A percentile compares a stretch with the other conserved stretches of the same genome.
Conservation (phyloP, 2,113 vertebrate genomes). For the Lampris megalopsis region DNA sequence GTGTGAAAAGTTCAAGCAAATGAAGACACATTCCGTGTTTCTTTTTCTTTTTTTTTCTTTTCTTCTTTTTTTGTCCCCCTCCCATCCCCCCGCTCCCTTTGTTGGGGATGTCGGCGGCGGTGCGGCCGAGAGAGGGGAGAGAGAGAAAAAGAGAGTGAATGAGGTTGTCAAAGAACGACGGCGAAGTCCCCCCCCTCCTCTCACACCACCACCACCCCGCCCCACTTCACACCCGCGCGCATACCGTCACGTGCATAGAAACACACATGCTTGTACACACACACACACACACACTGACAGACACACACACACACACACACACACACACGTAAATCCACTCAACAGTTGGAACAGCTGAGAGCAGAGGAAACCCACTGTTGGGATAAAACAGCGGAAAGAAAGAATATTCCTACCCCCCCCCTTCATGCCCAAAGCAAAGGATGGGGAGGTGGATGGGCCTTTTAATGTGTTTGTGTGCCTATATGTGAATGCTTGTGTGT, state of each 20-base stretch:
- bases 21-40: conserved; percentile 79
- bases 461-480: conserved; percentile 62
- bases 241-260: background rate
- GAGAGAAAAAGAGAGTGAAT: conserved; percentile 65
- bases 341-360: conserved; percentile 68
- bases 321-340: conserved; percentile 19
- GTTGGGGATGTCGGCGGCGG: conserved; percentile 66
- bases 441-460: conserved; percentile 64
- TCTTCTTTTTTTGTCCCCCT: conserved; percentile 20
- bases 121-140: conserved; percentile 42
- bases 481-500: conserved; percentile 47
- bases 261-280: background rate
- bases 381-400: conserved; percentile 49
- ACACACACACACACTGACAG: conserved; percentile 7
- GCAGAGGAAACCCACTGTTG: conserved; percentile 47
- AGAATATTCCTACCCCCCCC: conserved; percentile 58
- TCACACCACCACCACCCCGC: background rate
- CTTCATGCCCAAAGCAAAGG: conserved; percentile 22
- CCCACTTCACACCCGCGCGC: conserved; percentile 27
- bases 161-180: conserved; percentile 74
- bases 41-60: conserved; percentile 25
- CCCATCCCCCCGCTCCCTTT: conserved; percentile 65
- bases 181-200: conserved; percentile 42
- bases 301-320: conserved; percentile 16
- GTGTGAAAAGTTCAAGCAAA: conserved; percentile 83